Evolutionary conservation across 2,888 invertebrate species (phyloP), one percentile per base, ranked within the genome.

Genomic region (Carcina quercana): DNA sequence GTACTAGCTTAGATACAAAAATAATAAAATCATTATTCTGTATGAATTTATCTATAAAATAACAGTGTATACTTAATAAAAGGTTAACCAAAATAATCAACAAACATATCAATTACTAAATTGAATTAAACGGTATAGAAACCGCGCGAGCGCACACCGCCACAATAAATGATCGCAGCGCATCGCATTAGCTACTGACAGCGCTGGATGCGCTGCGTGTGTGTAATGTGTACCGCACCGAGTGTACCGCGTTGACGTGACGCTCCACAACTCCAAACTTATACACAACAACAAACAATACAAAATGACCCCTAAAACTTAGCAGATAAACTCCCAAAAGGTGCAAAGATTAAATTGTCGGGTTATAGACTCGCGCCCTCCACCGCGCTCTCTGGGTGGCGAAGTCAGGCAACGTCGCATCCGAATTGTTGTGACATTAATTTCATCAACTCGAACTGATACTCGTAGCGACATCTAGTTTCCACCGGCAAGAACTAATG

Each of bases 181-280:
- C 74, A 74, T 80, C 79, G 70, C 71, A 80, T 80, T 78, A 82
- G 74, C 80, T 80, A 76, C 82, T 79, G 82, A 80, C 79, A 79
- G 71, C 63, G 60, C 63, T 59, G 61, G 64, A 61, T 60, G 60
- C 64, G 73, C 68, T 73, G 71, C 73, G 70, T 75, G 76, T 75
- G 76, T 79, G 78, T 72, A 67, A 76, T 75, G 76, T 79, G 78
- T 72, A 67, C 64, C 71, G 66, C 66, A 67, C 76, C 74, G n/a
- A n/a, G n/a, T n/a, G n/a, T n/a, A n/a, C n/a, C n/a, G n/a, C 78
- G 68, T 76, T 70, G 73, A 80, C 78, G 74, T 73, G 75, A 78
- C 70, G 72, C 75, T 70, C 70, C n/a, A n/a, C n/a, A n/a, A n/a
- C n/a, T n/a, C n/a, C n/a, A n/a, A n/a, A n/a, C n/a, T n/a, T n/a